Base-by-base conservation (phyloP, 1,140 invertebrate genomes). In the Brachionus koreanus region DNA sequence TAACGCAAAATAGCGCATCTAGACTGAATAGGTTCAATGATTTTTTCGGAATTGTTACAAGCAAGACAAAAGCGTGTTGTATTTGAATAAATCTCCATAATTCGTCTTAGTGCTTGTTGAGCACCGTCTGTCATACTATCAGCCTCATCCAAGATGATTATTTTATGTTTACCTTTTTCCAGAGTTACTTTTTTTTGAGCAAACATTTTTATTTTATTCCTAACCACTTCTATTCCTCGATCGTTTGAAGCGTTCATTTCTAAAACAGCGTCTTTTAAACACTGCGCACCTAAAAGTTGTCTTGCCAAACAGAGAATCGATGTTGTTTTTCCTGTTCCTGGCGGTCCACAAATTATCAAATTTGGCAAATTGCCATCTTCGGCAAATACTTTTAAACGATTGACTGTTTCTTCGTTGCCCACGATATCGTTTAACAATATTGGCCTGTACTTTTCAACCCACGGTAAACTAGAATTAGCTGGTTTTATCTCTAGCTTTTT, bases 201-300 rank as follows among this genome's bases (percentile, higher is more conserved):
- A 91, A 99, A 99, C 92, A 96, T 95, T 90, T 98, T 98, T 3
- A 99, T 97, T 90, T 98, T 98, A 86, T 98, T 98, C 67, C 97
- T 90, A 0, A 99, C 96, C 42, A 97, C 95, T 89, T 98, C 97
- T 84, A 99, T 98, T 72, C 97, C 97, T 86, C 90, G 91, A 84
- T 99, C 97, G 88, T 98, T 98, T 0, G 96, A 98, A 7, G 97
- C 97, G 89, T 98, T 98, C 35, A 98, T 87, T 90, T 99, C 97
- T 0, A 99, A 88, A 5, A 99, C 96, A 29, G 95, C 96, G 85
- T 98, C 94, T 86, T 93, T 94, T 86, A 94, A 96, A 1, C 92
- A 90, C 0, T 93, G 74, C 42, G 87, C 82, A 12, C 90, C 96
- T 0, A 99, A 91, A 16, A 99, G 88, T 23, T 93, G 93, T 83